Percentiles rank a stretch among this genome's conserved stretches.
Conservation (phyloP, 2,797 vertebrate species). For the Paratrypauchen microcephalus region DNA sequence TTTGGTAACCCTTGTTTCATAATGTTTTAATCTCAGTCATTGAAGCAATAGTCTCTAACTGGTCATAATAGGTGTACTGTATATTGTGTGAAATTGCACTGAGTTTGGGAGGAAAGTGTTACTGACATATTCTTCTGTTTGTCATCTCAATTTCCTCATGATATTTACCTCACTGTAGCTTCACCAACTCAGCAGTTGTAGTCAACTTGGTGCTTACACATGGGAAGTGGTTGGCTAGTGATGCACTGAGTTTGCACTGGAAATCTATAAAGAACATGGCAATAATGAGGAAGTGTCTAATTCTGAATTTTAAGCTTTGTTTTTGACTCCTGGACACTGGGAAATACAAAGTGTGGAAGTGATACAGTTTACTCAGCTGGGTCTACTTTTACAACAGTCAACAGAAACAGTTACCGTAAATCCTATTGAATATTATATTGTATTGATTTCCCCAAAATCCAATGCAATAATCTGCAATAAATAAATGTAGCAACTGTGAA, state of each 20-base stretch:
- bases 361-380: conserved; percentile 39
- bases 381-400: background rate
- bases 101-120: conserved; percentile 40
- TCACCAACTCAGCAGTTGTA: conserved; percentile 50
- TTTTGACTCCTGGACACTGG: conserved; percentile 30
- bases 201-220: conserved; percentile 59
- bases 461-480: conserved; percentile 33
- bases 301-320: background rate
- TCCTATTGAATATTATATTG: conserved; percentile 39
- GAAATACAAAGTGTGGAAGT: conserved; percentile 57
- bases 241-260: conserved; percentile 62
- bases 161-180: conserved; percentile 70
- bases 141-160: conserved; percentile 56
- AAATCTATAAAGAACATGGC: conserved; percentile 49
- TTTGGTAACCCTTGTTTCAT: conserved; percentile 48
- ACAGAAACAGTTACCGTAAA: conserved; percentile 10
- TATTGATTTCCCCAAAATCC: conserved; percentile 21
- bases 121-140: conserved; percentile 60
- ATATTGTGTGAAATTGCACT: conserved; percentile 73
- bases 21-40: conserved; percentile 62
- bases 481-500: conserved; percentile 30
- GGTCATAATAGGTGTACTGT: conserved; percentile 71
- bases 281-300: conserved; percentile 46
- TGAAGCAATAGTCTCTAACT: conserved; percentile 69
- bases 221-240: conserved; percentile 46